phyloP scores from a whole-genome alignment of 2,888 invertebrate genomes.

The Tridacna crocea region DNA sequence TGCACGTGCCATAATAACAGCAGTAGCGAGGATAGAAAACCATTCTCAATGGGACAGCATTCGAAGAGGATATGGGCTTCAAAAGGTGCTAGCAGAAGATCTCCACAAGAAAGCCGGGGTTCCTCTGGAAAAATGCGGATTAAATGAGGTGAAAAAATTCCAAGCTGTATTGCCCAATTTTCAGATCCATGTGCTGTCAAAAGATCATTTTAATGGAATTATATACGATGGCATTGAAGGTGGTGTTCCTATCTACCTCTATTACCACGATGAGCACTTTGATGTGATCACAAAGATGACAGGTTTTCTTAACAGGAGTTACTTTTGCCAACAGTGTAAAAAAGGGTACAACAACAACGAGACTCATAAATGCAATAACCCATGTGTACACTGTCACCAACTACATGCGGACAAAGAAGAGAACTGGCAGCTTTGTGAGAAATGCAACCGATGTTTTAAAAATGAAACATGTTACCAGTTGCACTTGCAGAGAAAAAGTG shows the following conservation, averaged over 20 bases:
- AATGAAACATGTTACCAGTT: slow-evolving; percentile 27
- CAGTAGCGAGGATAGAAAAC: slow-evolving; percentile 33
- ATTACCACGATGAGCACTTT: slow-evolving; percentile 53
- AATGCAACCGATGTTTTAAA: slow-evolving; percentile 35
- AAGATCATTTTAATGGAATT: slow-evolving; percentile 43
- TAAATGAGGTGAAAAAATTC: slow-evolving; percentile 43
- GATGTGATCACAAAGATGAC: slow-evolving; percentile 56
- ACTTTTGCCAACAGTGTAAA: slow-evolving; percentile 42
- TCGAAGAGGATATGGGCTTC: slow-evolving; percentile 32
- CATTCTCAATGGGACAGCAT: slow-evolving; percentile 45
- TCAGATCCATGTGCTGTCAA: slow-evolving; percentile 48
- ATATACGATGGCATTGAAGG: slow-evolving; percentile 37
- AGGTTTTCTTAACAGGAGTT: slow-evolving; percentile 44
- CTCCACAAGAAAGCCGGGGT: slow-evolving; percentile 26
- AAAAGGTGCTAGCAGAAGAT: slow-evolving; percentile 25
- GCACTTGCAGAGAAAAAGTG: slow-evolving; percentile 16
- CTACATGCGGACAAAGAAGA: slow-evolving; percentile 22
- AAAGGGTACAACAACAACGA: slow-evolving; percentile 39
- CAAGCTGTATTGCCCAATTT: slow-evolving; percentile 32
- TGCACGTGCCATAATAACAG: slow-evolving; percentile 47
- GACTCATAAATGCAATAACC: slow-evolving; percentile 39
- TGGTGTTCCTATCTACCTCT: slow-evolving; percentile 42
- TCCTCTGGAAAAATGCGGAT: slow-evolving; percentile 29
- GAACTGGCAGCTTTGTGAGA: slow-evolving; percentile 27
- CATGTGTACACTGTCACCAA: slow-evolving; percentile 31